Conservation (phyloP, 2,888 invertebrate species). For the Cantharis flavilabris region DNA sequence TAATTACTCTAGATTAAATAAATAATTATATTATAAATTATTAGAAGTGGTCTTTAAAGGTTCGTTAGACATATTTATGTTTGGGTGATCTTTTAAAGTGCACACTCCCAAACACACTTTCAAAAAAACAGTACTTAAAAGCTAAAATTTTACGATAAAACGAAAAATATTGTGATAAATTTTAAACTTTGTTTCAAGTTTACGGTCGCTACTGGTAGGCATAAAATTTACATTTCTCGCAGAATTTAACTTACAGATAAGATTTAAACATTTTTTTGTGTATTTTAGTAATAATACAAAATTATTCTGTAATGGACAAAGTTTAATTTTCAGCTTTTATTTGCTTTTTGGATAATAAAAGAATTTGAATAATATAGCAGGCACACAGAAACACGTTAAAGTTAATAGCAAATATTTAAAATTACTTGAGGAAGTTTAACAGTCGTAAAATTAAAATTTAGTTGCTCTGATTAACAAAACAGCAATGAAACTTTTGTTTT, state of each 20-base stretch:
- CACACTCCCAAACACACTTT: not conserved
- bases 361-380: not conserved
- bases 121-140: not conserved
- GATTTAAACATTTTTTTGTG: not conserved
- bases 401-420: not conserved
- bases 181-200: not conserved
- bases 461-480: not conserved
- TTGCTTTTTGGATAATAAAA: not conserved
- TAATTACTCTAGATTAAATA: no score
- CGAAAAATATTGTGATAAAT: not conserved
- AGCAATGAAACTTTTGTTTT: not conserved
- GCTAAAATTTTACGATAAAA: not conserved
- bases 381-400: not conserved
- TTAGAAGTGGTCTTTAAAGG: no score
- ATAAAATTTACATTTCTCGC: not conserved
- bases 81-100: not conserved
- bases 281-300: not conserved
- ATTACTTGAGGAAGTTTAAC: not conserved
- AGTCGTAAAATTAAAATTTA: not conserved
- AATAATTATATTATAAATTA: no score
- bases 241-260: not conserved
- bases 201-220: not conserved
- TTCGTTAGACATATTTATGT: no score
- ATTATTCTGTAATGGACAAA: not conserved
- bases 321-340: not conserved